Evolutionary conservation across 2,888 invertebrate genomes (phyloP), one percentile per base, ranked within the genome.

Genomic region (Chirona hameri): DNA sequence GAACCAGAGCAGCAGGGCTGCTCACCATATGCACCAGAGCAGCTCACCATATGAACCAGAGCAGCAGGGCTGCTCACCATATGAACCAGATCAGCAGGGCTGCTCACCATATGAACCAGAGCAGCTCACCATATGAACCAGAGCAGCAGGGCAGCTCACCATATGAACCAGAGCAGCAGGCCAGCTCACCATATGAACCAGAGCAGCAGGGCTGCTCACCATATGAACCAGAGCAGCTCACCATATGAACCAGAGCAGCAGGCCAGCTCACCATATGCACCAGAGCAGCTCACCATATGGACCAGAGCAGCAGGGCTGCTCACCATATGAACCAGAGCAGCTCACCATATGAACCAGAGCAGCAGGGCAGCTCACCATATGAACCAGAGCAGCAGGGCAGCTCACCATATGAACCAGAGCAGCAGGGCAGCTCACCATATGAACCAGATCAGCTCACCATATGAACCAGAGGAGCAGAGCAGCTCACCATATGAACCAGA

Each of bases 401-500:
- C 39, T 39, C 39, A 39, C 39, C 39, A 39, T 39, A 39, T 39
- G 39, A 39, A 39, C 39, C 39, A 39, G 39, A 39, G 39, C 39
- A 39, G 39, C 39, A 39, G 39, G 7, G 39, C 39, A 39, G 39
- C 39, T 39, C 39, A 39, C 39, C 39, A 39, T 39, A 39, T 39
- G 39, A 39, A 39, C 39, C 39, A 39, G 39, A 39, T 39, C 39
- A 39, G 39, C 88, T 87, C 89, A 95, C 97, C 97, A 98, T 86
- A 98, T 96, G 86, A 97, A 92, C 97, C 97, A 97, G 4, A 98
- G 90, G 27, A 97, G 89, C 39, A 96, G 87, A 24, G 24, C 10
- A 12, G 85, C 88, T 87, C 89, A 95, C 97, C 97, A 98, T 86
- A 98, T 96, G 86, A 97, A 92, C 97, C 97, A 97, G 4, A 98